These are phyloP conservation scores for Drosophila albomicans DNA, from an alignment of 1,140 invertebrate species.

Conservation along the genomic window DNA sequence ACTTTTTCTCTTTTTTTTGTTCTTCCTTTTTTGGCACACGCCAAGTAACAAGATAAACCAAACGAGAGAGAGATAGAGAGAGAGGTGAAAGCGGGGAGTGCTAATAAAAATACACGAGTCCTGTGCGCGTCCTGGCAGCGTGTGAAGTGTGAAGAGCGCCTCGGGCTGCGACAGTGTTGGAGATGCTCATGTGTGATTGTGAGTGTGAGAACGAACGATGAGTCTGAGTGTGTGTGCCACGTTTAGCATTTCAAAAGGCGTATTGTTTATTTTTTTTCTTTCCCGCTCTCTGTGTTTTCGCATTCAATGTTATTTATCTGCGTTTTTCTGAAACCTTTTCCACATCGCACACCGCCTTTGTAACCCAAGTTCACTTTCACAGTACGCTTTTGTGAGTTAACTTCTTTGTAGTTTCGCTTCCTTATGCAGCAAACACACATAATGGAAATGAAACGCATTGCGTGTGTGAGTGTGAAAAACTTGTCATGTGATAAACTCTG, in stretches of 20 bases:
- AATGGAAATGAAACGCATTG: conserved; percentile 64
- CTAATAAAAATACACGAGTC: conserved; percentile 78
- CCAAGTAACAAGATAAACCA: conserved; percentile 71
- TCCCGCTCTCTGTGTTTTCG: conserved; percentile 48
- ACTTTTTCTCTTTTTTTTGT: neutral
- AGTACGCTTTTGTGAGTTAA: conserved; percentile 71
- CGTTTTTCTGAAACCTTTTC: conserved; percentile 27
- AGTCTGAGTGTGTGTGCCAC: conserved; percentile 48
- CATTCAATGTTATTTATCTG: conserved; percentile 80
- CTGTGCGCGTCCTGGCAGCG: conserved; percentile 58
- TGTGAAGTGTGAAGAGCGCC: conserved; percentile 59
- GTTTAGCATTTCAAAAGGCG: conserved; percentile 83
- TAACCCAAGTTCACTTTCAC: conserved; percentile 76
- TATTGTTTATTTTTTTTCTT: conserved; percentile 72
- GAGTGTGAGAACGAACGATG: conserved; percentile 12
- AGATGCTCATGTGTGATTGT: conserved; percentile 15
- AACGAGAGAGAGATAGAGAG: neutral
- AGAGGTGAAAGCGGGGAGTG: conserved; percentile 5
- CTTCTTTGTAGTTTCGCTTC: conserved; percentile 75
- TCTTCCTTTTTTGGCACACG: conserved; percentile 31
- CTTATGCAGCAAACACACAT: conserved; percentile 62
- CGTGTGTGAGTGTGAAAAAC: conserved; percentile 34
- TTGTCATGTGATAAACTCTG: conserved; percentile 76
- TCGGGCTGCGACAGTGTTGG: conserved; percentile 30
- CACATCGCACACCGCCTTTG: conserved; percentile 48